Conservation (phyloP, 2,797 vertebrate species). For the Microtus obscurus region DNA sequence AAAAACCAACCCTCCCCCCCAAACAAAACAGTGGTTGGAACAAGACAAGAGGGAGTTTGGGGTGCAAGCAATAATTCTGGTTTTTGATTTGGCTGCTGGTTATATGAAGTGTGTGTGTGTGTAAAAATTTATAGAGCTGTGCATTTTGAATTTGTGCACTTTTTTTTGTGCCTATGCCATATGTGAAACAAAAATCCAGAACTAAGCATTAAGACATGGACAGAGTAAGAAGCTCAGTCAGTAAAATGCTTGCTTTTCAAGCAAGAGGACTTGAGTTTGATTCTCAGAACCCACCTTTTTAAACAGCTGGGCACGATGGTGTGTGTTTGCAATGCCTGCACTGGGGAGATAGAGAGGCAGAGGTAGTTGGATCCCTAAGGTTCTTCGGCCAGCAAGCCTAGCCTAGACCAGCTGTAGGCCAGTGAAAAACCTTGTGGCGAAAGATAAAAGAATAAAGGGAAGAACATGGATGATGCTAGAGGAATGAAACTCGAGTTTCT, state of each 20-base stretch:
- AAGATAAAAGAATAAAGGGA: not conserved
- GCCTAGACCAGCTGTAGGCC: not conserved
- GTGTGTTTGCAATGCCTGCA: not conserved
- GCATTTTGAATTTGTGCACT: not conserved
- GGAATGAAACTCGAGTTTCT: not conserved
- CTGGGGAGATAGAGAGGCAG: not conserved
- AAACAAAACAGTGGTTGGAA: not conserved
- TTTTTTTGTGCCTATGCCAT: not conserved
- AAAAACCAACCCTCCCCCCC: too few relatives aligned
- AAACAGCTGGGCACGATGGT: not conserved
- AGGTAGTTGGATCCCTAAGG: too few relatives aligned
- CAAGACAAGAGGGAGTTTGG: not conserved
- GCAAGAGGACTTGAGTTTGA: not conserved
- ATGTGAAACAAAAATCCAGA: constrained; percentile 13
- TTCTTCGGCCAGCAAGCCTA: not conserved
- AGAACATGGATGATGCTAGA: not conserved
- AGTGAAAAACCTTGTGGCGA: not conserved
- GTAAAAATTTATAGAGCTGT: not conserved
- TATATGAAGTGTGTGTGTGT: not conserved
- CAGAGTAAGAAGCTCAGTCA: not conserved
- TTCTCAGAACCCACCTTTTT: not conserved
- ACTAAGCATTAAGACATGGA: not conserved
- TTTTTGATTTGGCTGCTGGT: not conserved
- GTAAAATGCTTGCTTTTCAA: not conserved
- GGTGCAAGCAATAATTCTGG: not conserved